Evolutionary conservation across 2,113 vertebrate species (phyloP), one percentile per base, ranked within the genome.

Genomic region (Sakesphorus luctuosus): DNA sequence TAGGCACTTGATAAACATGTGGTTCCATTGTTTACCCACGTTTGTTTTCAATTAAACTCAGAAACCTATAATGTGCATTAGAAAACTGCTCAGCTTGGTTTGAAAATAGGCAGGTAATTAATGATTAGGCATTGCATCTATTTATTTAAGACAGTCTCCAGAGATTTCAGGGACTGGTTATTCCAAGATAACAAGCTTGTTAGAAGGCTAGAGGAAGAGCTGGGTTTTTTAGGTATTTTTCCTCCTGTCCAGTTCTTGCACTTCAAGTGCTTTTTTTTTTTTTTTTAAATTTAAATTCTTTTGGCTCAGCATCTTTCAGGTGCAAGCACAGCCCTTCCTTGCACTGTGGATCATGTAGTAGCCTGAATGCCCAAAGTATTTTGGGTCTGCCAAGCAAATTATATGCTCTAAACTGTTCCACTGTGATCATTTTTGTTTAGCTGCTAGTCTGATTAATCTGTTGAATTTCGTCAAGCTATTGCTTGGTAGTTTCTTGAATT

Each of bases 21-120:
- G 53, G 19, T 58, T 90, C 73, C 75, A 88, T 88, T 94, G 84
- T 79, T 93, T 83, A 58, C 25, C 13, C 36, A 13, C 33, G 4
- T 69, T 96, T 71, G n/a, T 72, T 95, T 91, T 90, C 82, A 93
- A 50, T 90, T 94, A 68, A 93, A 83, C 26, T 1, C 50, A 90
- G 75, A 92, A 92, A 38, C 55, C 56, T 69, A 19, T 58, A 47
- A 84, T 28, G 55, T 53, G 55, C 33, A 36, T 55, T 58, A 58
- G 61, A 81, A 47, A 23, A 17, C n/a, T 94, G 59, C 46, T 89
- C 33, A 71, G 59, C 75, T 74, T 26, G 59, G 59, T 74, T 90
- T 59, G 56, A 65, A 92, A 87, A 56, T 31, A 79, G 24, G 28
- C 35, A 81, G 47, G 63, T 89, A 93, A 95, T 92, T 95, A 93